A percentile compares a stretch with the other conserved stretches of the same genome.
Evolutionary conservation across 2,797 vertebrate species (phyloP).

Genomic region (Phataginus tetradactyla): DNA sequence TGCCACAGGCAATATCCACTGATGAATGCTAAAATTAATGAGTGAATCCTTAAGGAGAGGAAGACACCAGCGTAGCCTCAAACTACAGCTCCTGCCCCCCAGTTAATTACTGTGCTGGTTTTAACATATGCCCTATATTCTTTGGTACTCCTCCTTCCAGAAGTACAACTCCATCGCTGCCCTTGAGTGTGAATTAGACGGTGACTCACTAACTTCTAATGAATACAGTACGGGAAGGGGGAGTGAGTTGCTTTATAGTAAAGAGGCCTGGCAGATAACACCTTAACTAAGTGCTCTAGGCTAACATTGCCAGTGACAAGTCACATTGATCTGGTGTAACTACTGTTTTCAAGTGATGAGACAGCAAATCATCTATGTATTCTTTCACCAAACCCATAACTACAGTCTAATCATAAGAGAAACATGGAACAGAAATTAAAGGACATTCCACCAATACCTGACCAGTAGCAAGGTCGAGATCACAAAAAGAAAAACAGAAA

Average conservation of each 20-base stretch:
- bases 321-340: not conserved
- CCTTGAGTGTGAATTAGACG: not conserved
- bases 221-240: not conserved
- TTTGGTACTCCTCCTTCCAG: not conserved
- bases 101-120: not conserved
- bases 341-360: not conserved
- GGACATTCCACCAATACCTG: not conserved
- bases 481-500: not conserved
- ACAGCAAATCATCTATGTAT: not conserved
- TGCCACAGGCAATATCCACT: not conserved
- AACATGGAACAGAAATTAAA: not conserved
- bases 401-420: not conserved
- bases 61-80: not conserved
- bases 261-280: not conserved
- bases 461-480: not conserved
- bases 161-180: not conserved
- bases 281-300: not conserved
- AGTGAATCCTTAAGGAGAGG: not conserved
- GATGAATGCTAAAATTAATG: not conserved
- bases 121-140: not conserved
- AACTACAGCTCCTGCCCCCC: not conserved
- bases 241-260: not conserved
- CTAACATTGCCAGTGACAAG: not conserved
- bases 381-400: not conserved
- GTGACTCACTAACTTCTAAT: not conserved